phyloP scores from a whole-genome alignment of 2,113 vertebrate species.

The Leiothrix lutea region DNA sequence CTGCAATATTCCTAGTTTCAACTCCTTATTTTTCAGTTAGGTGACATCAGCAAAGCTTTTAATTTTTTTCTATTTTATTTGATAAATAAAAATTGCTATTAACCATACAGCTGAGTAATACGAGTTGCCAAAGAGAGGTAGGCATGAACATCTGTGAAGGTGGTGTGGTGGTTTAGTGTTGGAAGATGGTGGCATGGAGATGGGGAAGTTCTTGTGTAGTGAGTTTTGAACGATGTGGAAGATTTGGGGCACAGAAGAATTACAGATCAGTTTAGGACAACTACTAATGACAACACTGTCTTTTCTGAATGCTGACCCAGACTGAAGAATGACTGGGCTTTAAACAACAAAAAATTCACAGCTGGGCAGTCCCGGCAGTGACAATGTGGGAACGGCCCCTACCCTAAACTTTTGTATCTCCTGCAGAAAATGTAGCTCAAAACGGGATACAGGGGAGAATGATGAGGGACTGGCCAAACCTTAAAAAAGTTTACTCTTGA shows the following conservation, averaged over 20 bases:
- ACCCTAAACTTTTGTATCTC: neutral
- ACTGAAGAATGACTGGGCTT: neutral
- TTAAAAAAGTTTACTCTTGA: neutral
- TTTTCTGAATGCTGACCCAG: neutral
- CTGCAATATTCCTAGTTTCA: neutral
- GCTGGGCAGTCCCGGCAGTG: neutral
- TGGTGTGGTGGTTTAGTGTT: neutral
- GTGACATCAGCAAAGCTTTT: neutral
- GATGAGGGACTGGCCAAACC: neutral
- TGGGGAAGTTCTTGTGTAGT: neutral
- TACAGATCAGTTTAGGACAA: neutral
- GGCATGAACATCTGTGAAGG: neutral
- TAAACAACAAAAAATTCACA: neutral
- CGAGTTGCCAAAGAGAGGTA: neutral
- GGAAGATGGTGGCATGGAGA: neutral
- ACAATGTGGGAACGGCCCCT: neutral
- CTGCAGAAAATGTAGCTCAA: neutral
- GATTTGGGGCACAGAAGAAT: neutral
- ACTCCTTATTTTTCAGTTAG: neutral
- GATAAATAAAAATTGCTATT: neutral
- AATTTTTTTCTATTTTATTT: neutral
- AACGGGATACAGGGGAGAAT: fast-evolving
- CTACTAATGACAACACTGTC: neutral
- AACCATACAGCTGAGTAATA: neutral
- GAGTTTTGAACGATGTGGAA: neutral